Evolutionary conservation across 2,113 vertebrate species (phyloP).

Genomic region (Pitta sordida): DNA sequence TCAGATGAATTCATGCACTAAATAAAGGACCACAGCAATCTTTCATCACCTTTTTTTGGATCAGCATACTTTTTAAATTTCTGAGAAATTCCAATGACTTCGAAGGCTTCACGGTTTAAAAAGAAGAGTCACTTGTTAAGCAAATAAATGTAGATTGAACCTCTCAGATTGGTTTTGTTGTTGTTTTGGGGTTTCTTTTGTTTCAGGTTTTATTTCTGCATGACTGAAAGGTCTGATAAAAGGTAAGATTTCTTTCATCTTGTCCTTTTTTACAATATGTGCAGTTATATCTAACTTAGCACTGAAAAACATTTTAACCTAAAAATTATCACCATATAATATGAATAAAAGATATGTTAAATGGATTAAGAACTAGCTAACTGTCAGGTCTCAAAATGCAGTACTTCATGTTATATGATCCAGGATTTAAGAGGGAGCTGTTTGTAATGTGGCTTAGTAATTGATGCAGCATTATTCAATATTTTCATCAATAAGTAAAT

Average conservation of each 20-base stretch:
- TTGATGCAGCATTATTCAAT: background rate
- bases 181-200: background rate
- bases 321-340: background rate
- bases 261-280: background rate
- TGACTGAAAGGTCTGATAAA: background rate
- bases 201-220: background rate
- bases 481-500: conserved; percentile 34
- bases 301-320: background rate
- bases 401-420: background rate
- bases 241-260: background rate
- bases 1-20: background rate
- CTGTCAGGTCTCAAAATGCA: background rate
- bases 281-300: background rate
- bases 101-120: background rate
- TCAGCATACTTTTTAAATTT: background rate
- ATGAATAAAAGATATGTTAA: background rate
- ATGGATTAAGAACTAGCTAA: background rate
- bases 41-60: background rate
- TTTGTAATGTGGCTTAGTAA: background rate
- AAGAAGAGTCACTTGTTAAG: background rate
- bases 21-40: background rate
- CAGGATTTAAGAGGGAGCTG: background rate
- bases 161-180: background rate
- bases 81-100: background rate
- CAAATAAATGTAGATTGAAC: background rate